Evolutionary conservation across 2,888 invertebrate species (phyloP).

Genomic region (Oxycera nigricornis): DNA sequence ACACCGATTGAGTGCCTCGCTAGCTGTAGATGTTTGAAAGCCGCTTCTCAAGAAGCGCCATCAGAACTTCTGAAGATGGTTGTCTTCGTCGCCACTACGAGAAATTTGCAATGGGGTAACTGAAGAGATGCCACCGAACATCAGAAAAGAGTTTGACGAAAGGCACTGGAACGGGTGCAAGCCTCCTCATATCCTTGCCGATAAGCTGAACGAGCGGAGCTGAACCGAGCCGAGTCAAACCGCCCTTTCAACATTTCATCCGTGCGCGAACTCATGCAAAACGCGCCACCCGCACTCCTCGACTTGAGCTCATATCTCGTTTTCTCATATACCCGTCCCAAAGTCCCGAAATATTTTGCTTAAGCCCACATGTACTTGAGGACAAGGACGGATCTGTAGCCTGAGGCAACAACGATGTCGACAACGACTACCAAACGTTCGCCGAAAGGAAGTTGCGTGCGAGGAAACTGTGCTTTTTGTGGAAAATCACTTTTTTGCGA

Average conservation of each 20-base stretch:
- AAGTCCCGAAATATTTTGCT: conserved; percentile 30
- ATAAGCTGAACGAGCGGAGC: conserved; percentile 42
- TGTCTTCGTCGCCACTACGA: conserved; percentile 44
- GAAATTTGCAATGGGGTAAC: conserved; percentile 46
- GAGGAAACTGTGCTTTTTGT: conserved; percentile 41
- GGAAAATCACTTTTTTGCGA: conserved; percentile 46
- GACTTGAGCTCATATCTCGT: conserved; percentile 4
- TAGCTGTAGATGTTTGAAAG: neutral
- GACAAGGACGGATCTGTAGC: conserved; percentile 39
- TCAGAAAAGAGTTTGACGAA: conserved; percentile 33
- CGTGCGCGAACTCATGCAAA: conserved; percentile 46
- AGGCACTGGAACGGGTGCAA: conserved; percentile 22
- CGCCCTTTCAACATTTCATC: conserved; percentile 45
- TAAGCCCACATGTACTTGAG: conserved; percentile 41
- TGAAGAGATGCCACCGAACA: conserved; percentile 43
- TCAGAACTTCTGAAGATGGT: conserved; percentile 25
- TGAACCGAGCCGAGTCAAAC: conserved; percentile 45
- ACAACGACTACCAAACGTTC: conserved; percentile 35
- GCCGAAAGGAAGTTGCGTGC: conserved; percentile 41
- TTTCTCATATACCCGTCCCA: conserved; percentile 12
- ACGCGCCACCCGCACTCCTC: conserved; percentile 17
- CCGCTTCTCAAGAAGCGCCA: conserved; percentile 30
- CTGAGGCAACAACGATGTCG: conserved; percentile 32
- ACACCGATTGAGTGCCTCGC: conserved; percentile 10
- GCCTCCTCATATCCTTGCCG: conserved; percentile 44